Conservation (phyloP, 2,888 invertebrate species). For the Tipula unca region DNA sequence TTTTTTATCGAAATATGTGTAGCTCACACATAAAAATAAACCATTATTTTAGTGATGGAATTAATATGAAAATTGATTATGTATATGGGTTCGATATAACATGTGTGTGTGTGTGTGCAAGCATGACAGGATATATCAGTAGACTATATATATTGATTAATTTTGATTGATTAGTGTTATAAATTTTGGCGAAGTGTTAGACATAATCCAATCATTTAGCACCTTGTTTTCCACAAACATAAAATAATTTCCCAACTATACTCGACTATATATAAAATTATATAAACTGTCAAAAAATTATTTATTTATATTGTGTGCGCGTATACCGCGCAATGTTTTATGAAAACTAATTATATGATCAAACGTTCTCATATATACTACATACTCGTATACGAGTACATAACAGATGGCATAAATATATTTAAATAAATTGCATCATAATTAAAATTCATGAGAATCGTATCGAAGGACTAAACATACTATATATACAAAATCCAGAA, state of each 20-base stretch:
- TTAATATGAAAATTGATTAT: neutral
- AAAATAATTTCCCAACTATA: neutral
- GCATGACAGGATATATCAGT: neutral
- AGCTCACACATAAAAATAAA: neutral
- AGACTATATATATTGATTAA: neutral
- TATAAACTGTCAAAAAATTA: neutral
- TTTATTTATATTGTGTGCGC: neutral
- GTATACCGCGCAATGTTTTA: neutral
- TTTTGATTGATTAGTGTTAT: neutral
- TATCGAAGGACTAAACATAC: neutral
- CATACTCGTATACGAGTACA: neutral
- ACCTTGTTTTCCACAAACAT: neutral
- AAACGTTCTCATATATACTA: neutral
- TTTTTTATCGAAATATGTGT: neutral
- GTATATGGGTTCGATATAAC: too few species aligned
- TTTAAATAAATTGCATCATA: neutral
- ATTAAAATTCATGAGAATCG: neutral
- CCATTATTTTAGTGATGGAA: neutral
- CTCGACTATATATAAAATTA: neutral
- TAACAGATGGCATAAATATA: neutral
- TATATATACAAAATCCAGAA: conserved; percentile 1
- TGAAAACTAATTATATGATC: neutral
- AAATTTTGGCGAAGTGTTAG: neutral
- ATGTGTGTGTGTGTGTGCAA: neutral
- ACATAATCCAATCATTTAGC: neutral